These are phyloP conservation scores for Hozukius guyotensis DNA, from an alignment of 2,797 vertebrate species.

Conservation along the genomic window DNA sequence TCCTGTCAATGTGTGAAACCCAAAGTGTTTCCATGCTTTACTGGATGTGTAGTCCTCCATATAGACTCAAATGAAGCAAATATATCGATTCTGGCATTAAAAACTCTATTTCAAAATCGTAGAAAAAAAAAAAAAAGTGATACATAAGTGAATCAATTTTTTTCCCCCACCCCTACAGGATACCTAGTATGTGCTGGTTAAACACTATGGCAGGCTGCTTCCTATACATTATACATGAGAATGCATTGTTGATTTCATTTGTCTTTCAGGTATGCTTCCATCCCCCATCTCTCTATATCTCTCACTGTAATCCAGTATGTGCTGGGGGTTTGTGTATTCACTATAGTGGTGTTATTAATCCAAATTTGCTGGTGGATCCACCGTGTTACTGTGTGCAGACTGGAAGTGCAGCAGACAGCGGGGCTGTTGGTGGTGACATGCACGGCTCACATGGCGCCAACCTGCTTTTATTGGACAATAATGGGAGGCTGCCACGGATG, in stretches of 20 bases:
- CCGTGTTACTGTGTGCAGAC: not conserved
- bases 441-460: slow-evolving; percentile 63
- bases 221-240: slow-evolving; percentile 32
- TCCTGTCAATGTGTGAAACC: too few species aligned
- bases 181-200: not conserved
- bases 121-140: too few species aligned
- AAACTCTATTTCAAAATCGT: too few species aligned
- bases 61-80: too few species aligned
- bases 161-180: not conserved
- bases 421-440: slow-evolving; percentile 55
- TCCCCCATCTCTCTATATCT: not conserved
- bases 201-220: not conserved
- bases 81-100: too few species aligned
- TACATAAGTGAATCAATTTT: too few species aligned
- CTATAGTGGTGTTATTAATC: slow-evolving; percentile 12
- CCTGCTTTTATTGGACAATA: slow-evolving; percentile 76
- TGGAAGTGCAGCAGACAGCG: slow-evolving; percentile 52
- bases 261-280: slow-evolving; percentile 1
- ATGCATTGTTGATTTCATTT: slow-evolving; percentile 18
- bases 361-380: not conserved
- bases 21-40: too few species aligned
- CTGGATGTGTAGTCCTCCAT: too few species aligned
- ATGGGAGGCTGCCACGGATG: slow-evolving; percentile 67
- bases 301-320: not conserved
- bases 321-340: not conserved